Conservation (phyloP, 2,888 invertebrate genomes). For the Scaptomyza cyrtandrae region DNA sequence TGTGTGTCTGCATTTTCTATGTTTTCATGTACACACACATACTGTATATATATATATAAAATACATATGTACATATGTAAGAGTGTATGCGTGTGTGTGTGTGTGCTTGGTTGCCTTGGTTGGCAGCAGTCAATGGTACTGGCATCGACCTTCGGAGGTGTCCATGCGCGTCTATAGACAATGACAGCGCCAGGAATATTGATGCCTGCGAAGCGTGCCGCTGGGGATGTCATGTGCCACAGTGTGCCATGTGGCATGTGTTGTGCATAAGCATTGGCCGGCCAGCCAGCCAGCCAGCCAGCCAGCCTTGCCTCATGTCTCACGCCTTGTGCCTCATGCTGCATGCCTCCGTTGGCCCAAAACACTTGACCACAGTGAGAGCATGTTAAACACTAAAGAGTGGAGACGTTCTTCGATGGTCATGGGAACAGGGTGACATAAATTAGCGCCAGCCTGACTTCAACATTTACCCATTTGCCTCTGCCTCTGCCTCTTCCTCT, state of each 20-base stretch:
- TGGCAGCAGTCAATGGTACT: slow-evolving; percentile 9
- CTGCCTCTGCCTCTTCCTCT: neutral
- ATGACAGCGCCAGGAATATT: slow-evolving; percentile 61
- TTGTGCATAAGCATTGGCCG: slow-evolving; percentile 20
- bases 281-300: neutral
- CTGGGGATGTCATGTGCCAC: slow-evolving; percentile 67
- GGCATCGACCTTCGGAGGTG: slow-evolving; percentile 47
- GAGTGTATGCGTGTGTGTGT: slow-evolving; percentile 6
- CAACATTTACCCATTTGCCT: slow-evolving; percentile 5
- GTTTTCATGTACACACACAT: neutral
- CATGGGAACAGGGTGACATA: slow-evolving; percentile 17
- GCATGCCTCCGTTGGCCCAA: neutral
- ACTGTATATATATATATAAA: neutral
- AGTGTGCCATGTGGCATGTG: slow-evolving; percentile 24
- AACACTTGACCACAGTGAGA: slow-evolving; percentile 31
- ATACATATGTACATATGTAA: neutral
- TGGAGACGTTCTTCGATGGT: slow-evolving; percentile 4
- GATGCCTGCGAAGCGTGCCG: slow-evolving; percentile 65
- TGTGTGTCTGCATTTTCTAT: neutral
- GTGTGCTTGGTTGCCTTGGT: slow-evolving; percentile 22
- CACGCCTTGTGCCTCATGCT: neutral
- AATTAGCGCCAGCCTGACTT: slow-evolving; percentile 27
- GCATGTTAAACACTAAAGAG: slow-evolving; percentile 52
- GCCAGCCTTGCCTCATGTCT: neutral
- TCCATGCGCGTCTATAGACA: slow-evolving; percentile 53